Evolutionary conservation across 1,140 invertebrate genomes (phyloP).

Genomic region (Papilio polytes): DNA sequence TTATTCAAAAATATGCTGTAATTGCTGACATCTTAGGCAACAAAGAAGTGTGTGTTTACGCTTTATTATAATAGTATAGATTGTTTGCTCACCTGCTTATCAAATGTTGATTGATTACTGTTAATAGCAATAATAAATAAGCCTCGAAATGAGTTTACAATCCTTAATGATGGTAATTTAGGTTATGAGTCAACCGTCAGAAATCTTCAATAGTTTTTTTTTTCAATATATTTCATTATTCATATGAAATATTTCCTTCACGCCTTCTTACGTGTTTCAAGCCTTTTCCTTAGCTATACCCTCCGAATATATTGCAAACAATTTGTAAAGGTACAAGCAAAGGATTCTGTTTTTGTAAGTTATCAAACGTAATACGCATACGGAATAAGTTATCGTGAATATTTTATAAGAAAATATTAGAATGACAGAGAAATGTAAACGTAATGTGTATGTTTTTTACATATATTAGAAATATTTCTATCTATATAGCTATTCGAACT

Average conservation of each 20-base stretch:
- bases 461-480: not conserved
- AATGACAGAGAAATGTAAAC: not conserved
- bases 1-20: too few relatives aligned
- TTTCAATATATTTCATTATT: not conserved
- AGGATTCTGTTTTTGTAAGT: conserved; percentile 8
- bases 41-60: too few relatives aligned
- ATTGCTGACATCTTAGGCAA: too few relatives aligned
- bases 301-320: conserved; percentile 30
- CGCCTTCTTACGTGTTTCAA: not conserved
- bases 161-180: too few relatives aligned
- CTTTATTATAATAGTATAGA: too few relatives aligned
- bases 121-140: not conserved
- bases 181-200: not conserved
- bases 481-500: not conserved
- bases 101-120: not conserved
- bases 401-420: not conserved
- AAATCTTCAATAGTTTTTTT: not conserved
- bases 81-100: not conserved
- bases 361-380: conserved; percentile 12
- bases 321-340: conserved; percentile 25
- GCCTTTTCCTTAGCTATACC: not conserved
- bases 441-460: not conserved
- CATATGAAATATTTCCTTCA: not conserved
- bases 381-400: conserved; percentile 12
- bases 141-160: not conserved